A percentile compares a stretch with the other conserved stretches of the same genome.
Evolutionary conservation across 2,888 invertebrate genomes (phyloP).

Genomic region (Aphodius granarius): DNA sequence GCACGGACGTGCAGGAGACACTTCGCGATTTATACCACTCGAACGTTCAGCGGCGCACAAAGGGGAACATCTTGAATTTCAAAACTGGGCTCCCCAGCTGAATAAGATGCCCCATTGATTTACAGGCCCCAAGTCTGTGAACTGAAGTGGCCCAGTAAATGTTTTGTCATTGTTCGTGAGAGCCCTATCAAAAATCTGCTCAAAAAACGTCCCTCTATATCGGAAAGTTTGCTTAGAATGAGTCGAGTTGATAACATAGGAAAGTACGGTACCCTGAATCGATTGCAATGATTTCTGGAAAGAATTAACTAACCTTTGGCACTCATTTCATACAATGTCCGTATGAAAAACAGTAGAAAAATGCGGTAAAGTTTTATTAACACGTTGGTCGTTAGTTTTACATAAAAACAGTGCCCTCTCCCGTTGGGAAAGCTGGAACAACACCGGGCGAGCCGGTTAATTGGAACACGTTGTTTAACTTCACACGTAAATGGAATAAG

Average conservation of each 20-base stretch:
- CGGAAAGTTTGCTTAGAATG: too few species aligned
- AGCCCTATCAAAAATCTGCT: not conserved
- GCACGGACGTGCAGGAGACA: not conserved
- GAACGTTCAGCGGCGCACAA: not conserved
- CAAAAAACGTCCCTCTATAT: too few species aligned
- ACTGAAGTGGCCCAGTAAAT: not conserved
- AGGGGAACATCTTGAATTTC: not conserved
- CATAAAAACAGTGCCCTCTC: not conserved
- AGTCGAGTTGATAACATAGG: too few species aligned
- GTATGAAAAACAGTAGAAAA: too few species aligned
- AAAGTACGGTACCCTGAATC: too few species aligned
- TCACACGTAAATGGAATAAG: constrained; percentile 11
- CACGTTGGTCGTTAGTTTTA: not conserved
- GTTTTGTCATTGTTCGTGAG: not conserved
- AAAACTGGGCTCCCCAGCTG: not conserved
- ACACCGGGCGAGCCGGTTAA: not conserved
- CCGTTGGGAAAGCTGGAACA: not conserved
- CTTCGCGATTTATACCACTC: not conserved
- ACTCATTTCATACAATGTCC: too few species aligned
- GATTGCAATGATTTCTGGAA: too few species aligned
- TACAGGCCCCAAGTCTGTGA: not conserved
- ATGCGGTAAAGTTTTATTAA: too few species aligned
- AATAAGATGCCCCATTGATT: not conserved
- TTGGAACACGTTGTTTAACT: constrained; percentile 11
- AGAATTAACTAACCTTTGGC: too few species aligned